Evolutionary conservation across 2,113 vertebrate species (phyloP).

Genomic region (Cottus gobio): DNA sequence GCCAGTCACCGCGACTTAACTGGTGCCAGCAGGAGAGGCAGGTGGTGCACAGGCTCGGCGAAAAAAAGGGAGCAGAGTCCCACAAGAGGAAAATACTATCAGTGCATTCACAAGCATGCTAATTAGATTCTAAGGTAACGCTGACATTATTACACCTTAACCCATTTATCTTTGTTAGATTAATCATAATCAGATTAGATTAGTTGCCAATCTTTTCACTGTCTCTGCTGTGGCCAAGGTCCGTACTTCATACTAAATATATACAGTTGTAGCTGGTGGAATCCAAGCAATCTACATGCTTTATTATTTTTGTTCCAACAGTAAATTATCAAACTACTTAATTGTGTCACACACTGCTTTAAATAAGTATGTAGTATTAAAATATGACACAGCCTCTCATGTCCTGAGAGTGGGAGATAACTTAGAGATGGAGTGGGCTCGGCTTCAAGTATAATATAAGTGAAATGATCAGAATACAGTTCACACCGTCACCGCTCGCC

Average conservation of each 20-base stretch:
- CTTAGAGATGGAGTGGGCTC: background rate
- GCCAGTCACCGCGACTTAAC: slow-evolving; percentile 60
- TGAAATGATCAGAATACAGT: background rate
- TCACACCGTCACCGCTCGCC: background rate
- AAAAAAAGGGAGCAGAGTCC: slow-evolving; percentile 2
- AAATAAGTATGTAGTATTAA: background rate
- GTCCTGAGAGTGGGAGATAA: background rate
- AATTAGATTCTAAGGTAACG: slow-evolving; percentile 29
- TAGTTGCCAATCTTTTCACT: background rate
- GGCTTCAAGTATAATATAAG: slow-evolving; percentile 1
- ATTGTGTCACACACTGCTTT: background rate
- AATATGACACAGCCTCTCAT: background rate
- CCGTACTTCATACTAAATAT: background rate
- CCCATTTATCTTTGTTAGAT: slow-evolving; percentile 21
- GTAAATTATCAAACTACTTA: background rate
- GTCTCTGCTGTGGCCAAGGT: background rate
- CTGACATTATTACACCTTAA: slow-evolving; percentile 11
- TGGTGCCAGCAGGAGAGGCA: slow-evolving; percentile 63
- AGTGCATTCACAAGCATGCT: slow-evolving; percentile 27
- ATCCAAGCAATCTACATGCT: background rate
- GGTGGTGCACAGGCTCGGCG: slow-evolving; percentile 55
- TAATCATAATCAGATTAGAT: slow-evolving; percentile 14
- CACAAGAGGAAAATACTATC: slow-evolving; percentile 26
- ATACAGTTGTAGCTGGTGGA: background rate
- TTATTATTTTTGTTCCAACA: background rate